These are phyloP conservation scores for Sycophaga agraensis DNA, from an alignment of 1,140 invertebrate species.

Conservation along the genomic window DNA sequence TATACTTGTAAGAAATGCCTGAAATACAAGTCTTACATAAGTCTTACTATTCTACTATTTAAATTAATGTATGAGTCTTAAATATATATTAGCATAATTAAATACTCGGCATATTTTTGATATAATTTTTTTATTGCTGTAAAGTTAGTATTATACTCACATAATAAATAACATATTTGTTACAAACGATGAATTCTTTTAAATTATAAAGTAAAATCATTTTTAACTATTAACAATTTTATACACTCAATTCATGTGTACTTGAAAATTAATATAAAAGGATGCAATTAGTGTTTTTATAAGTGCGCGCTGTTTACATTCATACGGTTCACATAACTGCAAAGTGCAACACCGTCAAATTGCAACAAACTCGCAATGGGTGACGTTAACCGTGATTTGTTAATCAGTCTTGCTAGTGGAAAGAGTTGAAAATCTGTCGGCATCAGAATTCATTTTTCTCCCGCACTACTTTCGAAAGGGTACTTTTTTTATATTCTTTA, in stretches of 20 bases:
- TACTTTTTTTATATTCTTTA: not conserved
- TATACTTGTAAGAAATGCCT: no score
- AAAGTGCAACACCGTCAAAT: constrained; percentile 1
- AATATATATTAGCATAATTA: no score
- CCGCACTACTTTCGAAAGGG: not conserved
- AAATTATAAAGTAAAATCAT: constrained; percentile 23
- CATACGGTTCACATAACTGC: not conserved
- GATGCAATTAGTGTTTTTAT: constrained; percentile 5
- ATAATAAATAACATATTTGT: constrained; percentile 31
- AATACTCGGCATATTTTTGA: constrained; percentile 19
- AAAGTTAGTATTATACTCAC: constrained; percentile 32
- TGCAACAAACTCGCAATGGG: not conserved
- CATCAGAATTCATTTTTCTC: not conserved
- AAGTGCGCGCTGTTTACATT: constrained; percentile 13
- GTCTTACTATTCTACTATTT: no score
- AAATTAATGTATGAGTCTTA: no score
- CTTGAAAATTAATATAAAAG: constrained; percentile 24
- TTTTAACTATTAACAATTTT: constrained; percentile 31
- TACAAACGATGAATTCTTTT: constrained; percentile 29
- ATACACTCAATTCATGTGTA: constrained; percentile 20
- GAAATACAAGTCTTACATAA: no score
- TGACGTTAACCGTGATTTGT: constrained; percentile 23
- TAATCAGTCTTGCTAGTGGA: constrained; percentile 29
- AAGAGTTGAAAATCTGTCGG: constrained; percentile 1
- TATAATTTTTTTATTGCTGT: constrained; percentile 33